Percentiles rank a stretch among this genome's conserved stretches.
Conservation (phyloP, 1,140 invertebrate genomes). For the Phocides pigmalion region DNA sequence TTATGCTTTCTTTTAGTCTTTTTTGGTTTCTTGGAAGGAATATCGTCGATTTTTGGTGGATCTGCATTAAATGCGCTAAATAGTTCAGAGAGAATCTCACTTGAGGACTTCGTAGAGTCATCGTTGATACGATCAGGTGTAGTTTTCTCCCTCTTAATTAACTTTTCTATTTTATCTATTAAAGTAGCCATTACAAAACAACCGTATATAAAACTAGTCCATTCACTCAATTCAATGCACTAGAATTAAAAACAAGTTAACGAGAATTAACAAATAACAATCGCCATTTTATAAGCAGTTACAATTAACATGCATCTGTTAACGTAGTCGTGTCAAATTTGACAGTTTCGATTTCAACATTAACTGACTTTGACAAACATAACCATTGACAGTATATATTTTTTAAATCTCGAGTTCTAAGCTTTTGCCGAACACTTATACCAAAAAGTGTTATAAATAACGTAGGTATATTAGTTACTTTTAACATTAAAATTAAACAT, state of each 20-base stretch:
- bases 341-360: not conserved
- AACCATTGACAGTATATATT: no score
- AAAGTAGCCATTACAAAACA: slow-evolving; percentile 60
- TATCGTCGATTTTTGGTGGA: slow-evolving; percentile 82
- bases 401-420: no score
- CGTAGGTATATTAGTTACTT: no score
- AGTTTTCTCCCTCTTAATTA: slow-evolving; percentile 75
- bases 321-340: not conserved
- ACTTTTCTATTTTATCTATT: slow-evolving; percentile 72
- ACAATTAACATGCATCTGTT: not conserved
- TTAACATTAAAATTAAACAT: no score
- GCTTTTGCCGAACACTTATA: no score
- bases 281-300: slow-evolving; percentile 12
- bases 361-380: no score
- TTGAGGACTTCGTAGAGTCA: slow-evolving; percentile 86
- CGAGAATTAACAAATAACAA: not conserved
- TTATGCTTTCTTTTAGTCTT: slow-evolving; percentile 78
- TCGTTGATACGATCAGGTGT: slow-evolving; percentile 77
- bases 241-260: not conserved
- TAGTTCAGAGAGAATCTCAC: slow-evolving; percentile 91
- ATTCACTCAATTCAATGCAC: slow-evolving; percentile 1
- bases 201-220: not conserved
- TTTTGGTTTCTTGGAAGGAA: slow-evolving; percentile 60
- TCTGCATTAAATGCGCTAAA: slow-evolving; percentile 89
- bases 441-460: no score